Conservation (phyloP, 1,140 invertebrate genomes). For the Potamilus streckersoni region DNA sequence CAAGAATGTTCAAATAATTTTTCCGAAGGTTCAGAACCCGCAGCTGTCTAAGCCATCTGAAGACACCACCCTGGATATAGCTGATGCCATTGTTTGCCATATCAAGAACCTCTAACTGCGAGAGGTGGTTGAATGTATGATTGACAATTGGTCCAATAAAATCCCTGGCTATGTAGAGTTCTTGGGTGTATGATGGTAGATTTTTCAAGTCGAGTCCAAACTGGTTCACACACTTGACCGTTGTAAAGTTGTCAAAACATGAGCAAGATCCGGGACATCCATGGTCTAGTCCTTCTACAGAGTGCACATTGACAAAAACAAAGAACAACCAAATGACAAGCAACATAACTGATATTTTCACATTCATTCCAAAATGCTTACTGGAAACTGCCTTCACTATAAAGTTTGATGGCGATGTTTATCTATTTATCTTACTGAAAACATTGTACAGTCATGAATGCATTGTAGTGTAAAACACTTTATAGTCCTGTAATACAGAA, state of each 20-base stretch:
- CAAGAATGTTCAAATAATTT: constrained; percentile 20
- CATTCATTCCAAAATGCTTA: too few relatives aligned
- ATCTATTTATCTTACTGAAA: too few relatives aligned
- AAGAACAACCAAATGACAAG: too few relatives aligned
- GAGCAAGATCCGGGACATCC: constrained; percentile 15
- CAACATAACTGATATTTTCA: too few relatives aligned
- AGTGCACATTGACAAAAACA: too few relatives aligned
- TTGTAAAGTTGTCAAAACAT: constrained; percentile 12
- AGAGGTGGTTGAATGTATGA: constrained; percentile 15
- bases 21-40: constrained; percentile 9
- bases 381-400: too few relatives aligned
- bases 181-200: constrained; percentile 13
- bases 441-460: too few relatives aligned
- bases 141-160: constrained; percentile 25
- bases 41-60: constrained; percentile 13
- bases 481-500: too few relatives aligned
- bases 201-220: constrained; percentile 4
- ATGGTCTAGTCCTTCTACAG: too few relatives aligned
- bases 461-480: too few relatives aligned
- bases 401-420: too few relatives aligned
- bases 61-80: constrained; percentile 23
- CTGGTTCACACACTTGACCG: constrained; percentile 12
- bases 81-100: constrained; percentile 17
- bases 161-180: constrained; percentile 9
- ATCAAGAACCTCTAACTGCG: constrained; percentile 13